phyloP scores from a whole-genome alignment of 2,888 invertebrate genomes.

The Onthophagus sagittarius region DNA sequence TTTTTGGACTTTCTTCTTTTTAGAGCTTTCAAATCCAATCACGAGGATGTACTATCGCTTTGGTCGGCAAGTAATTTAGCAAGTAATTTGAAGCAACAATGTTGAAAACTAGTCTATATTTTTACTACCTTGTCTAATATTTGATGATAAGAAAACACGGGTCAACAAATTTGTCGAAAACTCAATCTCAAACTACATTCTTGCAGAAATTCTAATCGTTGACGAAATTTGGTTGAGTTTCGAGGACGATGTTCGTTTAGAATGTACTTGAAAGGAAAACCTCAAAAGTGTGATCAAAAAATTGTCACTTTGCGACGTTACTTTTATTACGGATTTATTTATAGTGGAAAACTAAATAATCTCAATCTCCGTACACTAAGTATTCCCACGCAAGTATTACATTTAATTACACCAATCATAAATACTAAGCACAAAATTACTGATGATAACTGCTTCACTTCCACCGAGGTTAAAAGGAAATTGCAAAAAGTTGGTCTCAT shows the following conservation, averaged over 20 bases:
- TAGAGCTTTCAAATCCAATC: too few relatives aligned
- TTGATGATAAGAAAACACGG: constrained; percentile 3
- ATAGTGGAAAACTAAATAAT: not conserved
- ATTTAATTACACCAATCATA: constrained; percentile 5
- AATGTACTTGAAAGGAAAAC: not conserved
- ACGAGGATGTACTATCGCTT: too few relatives aligned
- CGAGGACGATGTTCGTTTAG: too few relatives aligned
- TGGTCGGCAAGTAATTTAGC: too few relatives aligned
- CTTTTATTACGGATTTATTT: not conserved
- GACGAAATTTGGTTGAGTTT: too few relatives aligned
- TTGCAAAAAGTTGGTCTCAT: too few relatives aligned
- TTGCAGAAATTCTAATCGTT: too few relatives aligned
- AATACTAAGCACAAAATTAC: constrained; percentile 14
- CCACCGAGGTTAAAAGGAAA: not conserved
- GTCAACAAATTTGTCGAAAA: too few relatives aligned
- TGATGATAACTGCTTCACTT: constrained; percentile 13
- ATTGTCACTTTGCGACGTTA: not conserved
- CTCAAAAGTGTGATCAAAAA: not conserved
- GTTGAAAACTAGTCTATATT: not conserved
- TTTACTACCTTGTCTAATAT: constrained; percentile 1
- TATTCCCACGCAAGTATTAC: not conserved
- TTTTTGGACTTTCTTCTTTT: too few relatives aligned
- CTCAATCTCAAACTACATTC: too few relatives aligned
- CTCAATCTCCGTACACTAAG: not conserved
- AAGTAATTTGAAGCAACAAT: not conserved